Base-by-base conservation (phyloP, 1,140 invertebrate species). In the Leptinotarsa texana region DNA sequence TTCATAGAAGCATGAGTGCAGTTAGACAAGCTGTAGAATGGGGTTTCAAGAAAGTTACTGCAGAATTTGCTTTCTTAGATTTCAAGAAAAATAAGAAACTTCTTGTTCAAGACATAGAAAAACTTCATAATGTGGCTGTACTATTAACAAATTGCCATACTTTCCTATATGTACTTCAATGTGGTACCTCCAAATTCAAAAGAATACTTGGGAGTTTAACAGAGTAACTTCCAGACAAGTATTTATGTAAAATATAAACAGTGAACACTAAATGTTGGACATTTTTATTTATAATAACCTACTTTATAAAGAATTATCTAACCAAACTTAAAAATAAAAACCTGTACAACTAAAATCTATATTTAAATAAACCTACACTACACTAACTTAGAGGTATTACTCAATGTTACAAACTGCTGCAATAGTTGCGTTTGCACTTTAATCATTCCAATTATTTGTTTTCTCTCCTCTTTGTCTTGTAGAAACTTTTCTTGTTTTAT, bases 81-180 rank as follows among this genome's bases (percentile, higher is more conserved):
- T 79, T 74, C n/a, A 74, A 78, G 18, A 79, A 80, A 75, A 79
- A 79, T 74, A 75, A 78, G 48, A 79, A 80, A 74, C 63, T 80
- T 15, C 22, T 78, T 47, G 22, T 80, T 22, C 69, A 78, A 72
- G 76, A 79, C n/a, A 18, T 79, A 27, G 71, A 69, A 18, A 13
- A 21, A n/a, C 69, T 74, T 57, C 79, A 76, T 61, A 79, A 74
- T 61, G 61, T n/a, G n/a, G 13, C 51, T 27, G 21, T 77, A 65
- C 24, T 80, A n/a, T 51, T 79, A 13, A 74, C 61, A 68, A 79
- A 79, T 70, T 77, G 75, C 61, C 78, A 77, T 73, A 79, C 79
- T 13, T 79, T 76, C 67, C 72, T 79, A 24, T 76, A 80, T 72
- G 21, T 80, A 77, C 68, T 79, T 80, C 48, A 48, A 76, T 51